Base-by-base conservation (phyloP, 2,113 vertebrate species). In the Serinus canaria region DNA sequence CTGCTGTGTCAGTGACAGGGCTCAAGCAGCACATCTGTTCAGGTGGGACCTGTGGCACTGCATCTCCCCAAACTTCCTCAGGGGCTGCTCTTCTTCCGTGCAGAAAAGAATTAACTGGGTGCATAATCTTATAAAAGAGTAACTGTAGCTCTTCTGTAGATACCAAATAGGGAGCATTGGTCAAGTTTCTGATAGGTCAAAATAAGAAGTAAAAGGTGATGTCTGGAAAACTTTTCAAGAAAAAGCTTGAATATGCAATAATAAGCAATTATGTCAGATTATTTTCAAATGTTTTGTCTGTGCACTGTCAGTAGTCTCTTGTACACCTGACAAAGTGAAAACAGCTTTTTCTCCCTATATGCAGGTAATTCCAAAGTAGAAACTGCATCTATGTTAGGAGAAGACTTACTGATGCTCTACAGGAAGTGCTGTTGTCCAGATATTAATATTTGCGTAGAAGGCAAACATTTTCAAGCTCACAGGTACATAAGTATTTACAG, bases 401-500 rank as follows among this genome's bases (percentile, higher is more conserved):
- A 98, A 90, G 98, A 99, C 84, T 95, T 99, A 94, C 41, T 99
- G 97, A 97, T 97, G 90, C 97, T 99, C 81, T 99, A 98, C 78
- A 90, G 97, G 95, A 98, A 98, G 18, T 96, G 95, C 52, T 97
- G 95, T 95, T 98, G 98, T 90, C 98, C 98, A 95, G 99, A 99
- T 97, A 98, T 98, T 97, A 98, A 91, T 95, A 98, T 99, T 96
- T 98, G 98, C 60, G 90, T 98, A 95, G 98, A 98, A 79, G 98
- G 98, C 87, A 98, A 97, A 97, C 79, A 94, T 69, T 99, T 99
- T 96, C 98, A 97, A 94, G 98, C 98, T 94, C 99, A 99, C 98
- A 99, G 99, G 99, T 99, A 98, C 47, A 2, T 77, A 55, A 82
- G 49, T 83, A 59, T 89, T 79, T 79, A 80, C n/a, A 83, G n/a